Evolutionary conservation across 2,113 vertebrate genomes (phyloP), one percentile per base, ranked within the genome.

Genomic region (Rhea americana): DNA sequence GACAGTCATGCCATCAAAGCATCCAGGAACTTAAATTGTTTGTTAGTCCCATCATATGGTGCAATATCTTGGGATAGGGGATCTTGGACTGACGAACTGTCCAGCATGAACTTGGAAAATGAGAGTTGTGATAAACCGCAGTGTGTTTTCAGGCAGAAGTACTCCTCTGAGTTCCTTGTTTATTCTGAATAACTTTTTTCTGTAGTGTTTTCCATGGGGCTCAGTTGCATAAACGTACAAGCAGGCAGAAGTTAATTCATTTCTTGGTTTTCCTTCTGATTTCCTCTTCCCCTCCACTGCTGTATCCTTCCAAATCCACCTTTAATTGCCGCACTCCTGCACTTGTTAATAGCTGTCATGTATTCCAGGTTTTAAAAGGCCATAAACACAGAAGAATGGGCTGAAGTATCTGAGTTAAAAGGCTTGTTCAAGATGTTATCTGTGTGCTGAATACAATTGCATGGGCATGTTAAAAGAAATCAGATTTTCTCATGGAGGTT

Each of bases 371-470:
- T 94, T 92, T 88, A 58, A 91, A 94, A 94, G 93, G 68, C 73
- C 43, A 25, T 95, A 94, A 95, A 94, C 22, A 43, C n/a, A 59
- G 68, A 90, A 82, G 68, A 90, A 91, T 81, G 55, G 58, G 21
- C 58, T 30, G 83, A 93, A 89, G 41, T 77, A 91, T 82, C 79
- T 16, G 63, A 81, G 71, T 93, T 92, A 59, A 93, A 91, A 88
- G 80, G 45, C 82, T 86, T 84, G 61, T 86, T 94, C 39, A 28
- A 94, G 94, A 93, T 96, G 82, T 73, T 96, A 48, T 94, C 94
- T 96, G 28, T 88, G 48, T 84, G 66, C 80, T 75, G 76, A 84
- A 68, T 88, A 76, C 85, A 91, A 82, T 93, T 93, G 88, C 85
- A 15, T 13, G 56, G 53, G 53, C 80, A 82, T 65, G 66, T 79